A percentile compares a stretch with the other conserved stretches of the same genome.
phyloP scores from a whole-genome alignment of 2,888 invertebrate species.

The Synergus japonicus region DNA sequence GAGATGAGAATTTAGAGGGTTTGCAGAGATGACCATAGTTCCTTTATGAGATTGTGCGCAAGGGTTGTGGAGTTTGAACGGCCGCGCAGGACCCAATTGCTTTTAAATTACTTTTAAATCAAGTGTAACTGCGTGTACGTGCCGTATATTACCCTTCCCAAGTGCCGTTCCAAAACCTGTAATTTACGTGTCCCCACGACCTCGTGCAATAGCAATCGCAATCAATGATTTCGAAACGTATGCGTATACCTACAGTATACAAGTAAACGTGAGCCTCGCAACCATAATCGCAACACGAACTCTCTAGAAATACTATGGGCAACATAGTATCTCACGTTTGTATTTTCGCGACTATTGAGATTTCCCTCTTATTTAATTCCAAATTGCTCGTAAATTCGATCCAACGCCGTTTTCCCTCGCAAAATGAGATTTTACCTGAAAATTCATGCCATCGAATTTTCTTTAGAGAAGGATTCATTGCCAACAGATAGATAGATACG shows the following conservation, averaged over 20 bases:
- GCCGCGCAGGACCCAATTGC: slow-evolving; percentile 5
- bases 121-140: slow-evolving; percentile 12
- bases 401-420: background rate
- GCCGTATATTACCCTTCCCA: slow-evolving; percentile 8
- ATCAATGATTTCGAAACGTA: slow-evolving; percentile 3
- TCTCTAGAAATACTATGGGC: slow-evolving; percentile 7
- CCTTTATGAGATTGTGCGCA: background rate
- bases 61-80: background rate
- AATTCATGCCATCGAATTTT: slow-evolving; percentile 1
- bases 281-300: slow-evolving; percentile 9
- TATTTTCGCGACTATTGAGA: slow-evolving; percentile 7
- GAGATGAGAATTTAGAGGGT: background rate
- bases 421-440: slow-evolving; percentile 4
- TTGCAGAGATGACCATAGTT: background rate
- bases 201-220: background rate
- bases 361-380: slow-evolving; percentile 10
- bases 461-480: slow-evolving; percentile 6
- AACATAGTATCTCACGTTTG: background rate
- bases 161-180: slow-evolving; percentile 14
- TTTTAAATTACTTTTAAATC: slow-evolving; percentile 16
- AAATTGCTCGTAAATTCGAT: slow-evolving; percentile 15
- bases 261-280: background rate
- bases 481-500: background rate
- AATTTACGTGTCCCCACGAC: slow-evolving; percentile 23
- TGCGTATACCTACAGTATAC: background rate